Evolutionary conservation across 2,888 invertebrate species (phyloP), one percentile per base, ranked within the genome.

Genomic region (Lasioglossum villosulum): DNA sequence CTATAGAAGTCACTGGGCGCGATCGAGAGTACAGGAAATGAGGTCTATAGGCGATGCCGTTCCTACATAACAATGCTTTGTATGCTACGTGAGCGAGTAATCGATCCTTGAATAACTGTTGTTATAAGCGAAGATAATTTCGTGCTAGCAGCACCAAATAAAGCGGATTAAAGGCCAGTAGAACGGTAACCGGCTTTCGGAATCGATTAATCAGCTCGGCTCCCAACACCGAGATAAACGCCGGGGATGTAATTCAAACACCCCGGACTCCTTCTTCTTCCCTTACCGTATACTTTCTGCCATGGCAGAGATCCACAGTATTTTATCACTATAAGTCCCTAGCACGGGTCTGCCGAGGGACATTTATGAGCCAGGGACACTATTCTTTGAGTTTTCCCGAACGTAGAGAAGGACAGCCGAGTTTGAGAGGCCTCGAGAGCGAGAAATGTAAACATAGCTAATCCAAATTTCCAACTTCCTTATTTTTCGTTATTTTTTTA

Each of bases 1-100:
- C 85, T 83, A 80, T 84, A 71, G 89, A 82, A 88, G 89, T 80
- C 88, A 78, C 63, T 76, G 81, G 88, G 90, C 86, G 90, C 87
- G 83, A 90, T 83, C 83, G 75, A 79, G 83, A 75, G 83, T 83
- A 82, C 87, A 87, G 87, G 86, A 86, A 86, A 85, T 79, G 80
- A 81, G 82, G 83, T 76, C 88, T 75, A 85, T 78, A 45, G 85
- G 76, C 82, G 80, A 84, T 52, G 80, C 76, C 76, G 81, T 79
- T 84, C 68, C 68, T 82, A 83, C 82, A 52, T 83, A 85, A 90
- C 89, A 78, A 89, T 83, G 86, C 85, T 85, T 84, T 78, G 80
- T 83, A 80, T 74, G 63, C 76, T 71, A n/a, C 66, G 30, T 74
- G 68, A 70, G 48, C 56, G 75, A 48, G 75, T 75, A 72, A 89